A percentile compares a stretch with the other conserved stretches of the same genome.
phyloP scores from a whole-genome alignment of 2,888 invertebrate species.

The Mesopsocus fuscifrons region DNA sequence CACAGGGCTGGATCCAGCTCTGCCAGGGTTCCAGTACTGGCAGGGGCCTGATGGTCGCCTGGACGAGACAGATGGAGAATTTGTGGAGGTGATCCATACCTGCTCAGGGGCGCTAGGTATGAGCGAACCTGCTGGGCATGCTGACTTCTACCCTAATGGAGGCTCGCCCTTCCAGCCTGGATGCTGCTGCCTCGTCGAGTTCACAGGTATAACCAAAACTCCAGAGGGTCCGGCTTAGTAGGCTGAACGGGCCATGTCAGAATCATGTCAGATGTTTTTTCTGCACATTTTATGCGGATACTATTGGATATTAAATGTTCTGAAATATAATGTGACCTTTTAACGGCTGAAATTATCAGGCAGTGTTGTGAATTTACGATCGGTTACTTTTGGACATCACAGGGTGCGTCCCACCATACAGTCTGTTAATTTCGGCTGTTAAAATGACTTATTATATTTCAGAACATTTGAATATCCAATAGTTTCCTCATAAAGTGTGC shows the following conservation, averaged over 20 bases:
- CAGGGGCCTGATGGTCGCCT: constrained; percentile 26
- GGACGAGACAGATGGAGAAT: constrained; percentile 43
- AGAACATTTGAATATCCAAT: too few relatives aligned
- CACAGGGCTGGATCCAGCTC: constrained; percentile 44
- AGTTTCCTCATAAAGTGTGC: too few relatives aligned
- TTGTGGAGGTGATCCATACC: constrained; percentile 56
- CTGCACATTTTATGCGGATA: too few relatives aligned
- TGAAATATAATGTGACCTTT: too few relatives aligned
- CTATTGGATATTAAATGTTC: too few relatives aligned
- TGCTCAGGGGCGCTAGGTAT: constrained; percentile 45
- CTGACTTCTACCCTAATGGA: constrained; percentile 56
- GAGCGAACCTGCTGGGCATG: constrained; percentile 39
- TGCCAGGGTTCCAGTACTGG: constrained; percentile 37
- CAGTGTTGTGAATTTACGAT: too few relatives aligned
- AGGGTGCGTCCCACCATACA: too few relatives aligned
- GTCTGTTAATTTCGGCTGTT: too few relatives aligned
- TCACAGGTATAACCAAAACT: too few relatives aligned
- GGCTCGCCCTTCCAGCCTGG: constrained; percentile 49
- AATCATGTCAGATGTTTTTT: background rate
- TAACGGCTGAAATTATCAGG: too few relatives aligned
- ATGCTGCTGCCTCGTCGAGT: constrained; percentile 31
- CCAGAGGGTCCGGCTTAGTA: constrained; percentile 19
- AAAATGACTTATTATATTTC: too few relatives aligned
- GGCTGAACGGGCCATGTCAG: too few relatives aligned
- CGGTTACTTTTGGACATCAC: background rate